Base-by-base conservation (phyloP, 2,113 vertebrate species). In the Motacilla tschutschensis region DNA sequence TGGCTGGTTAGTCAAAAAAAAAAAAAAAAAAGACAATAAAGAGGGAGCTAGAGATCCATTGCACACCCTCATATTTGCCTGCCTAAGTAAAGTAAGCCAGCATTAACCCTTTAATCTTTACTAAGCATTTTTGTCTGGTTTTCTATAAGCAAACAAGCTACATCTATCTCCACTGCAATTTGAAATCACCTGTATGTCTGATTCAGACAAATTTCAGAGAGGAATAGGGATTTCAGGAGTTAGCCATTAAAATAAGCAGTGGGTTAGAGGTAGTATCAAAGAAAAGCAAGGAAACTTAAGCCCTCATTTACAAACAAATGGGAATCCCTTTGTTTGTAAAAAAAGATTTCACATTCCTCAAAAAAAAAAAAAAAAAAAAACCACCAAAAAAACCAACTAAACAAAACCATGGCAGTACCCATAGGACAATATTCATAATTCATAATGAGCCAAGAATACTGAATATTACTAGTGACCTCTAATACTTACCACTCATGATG, bases 281-380 rank as follows among this genome's bases (percentile, higher is more conserved):
- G 19, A 83, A 86, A 73, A 13, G 4, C 14, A 50, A 58, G 22
- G 18, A 69, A 6, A 48, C 12, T 19, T 82, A 43, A 43, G 10
- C 14, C 14, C 4, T 80, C 17, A 20, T 8, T 9, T 55, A 31
- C 7, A 59, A 57, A 31, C 15, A 58, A 60, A 21, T 5, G 10
- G 17, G 22, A 33, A 40, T 50, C 18, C 7, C 17, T 59, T 74
- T n/a, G 17, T 22, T 79, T 82, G 58, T 10, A 28, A 60, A 67
- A 35, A 24, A 64, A 28, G 31, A 22, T 57, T 87, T 74, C 31
- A 53, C 2, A 29, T 55, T 33, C 33, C 22, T 51, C 4, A 75
- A 85, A 81, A 65, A 79, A 59, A 5, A 9, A 47, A 22, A 33
- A 75, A 85, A 81, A 65, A 79, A 33, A 75, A 85, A 81, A 65